phyloP scores from a whole-genome alignment of 1,140 invertebrate species.

The Megalonaias nervosa region DNA sequence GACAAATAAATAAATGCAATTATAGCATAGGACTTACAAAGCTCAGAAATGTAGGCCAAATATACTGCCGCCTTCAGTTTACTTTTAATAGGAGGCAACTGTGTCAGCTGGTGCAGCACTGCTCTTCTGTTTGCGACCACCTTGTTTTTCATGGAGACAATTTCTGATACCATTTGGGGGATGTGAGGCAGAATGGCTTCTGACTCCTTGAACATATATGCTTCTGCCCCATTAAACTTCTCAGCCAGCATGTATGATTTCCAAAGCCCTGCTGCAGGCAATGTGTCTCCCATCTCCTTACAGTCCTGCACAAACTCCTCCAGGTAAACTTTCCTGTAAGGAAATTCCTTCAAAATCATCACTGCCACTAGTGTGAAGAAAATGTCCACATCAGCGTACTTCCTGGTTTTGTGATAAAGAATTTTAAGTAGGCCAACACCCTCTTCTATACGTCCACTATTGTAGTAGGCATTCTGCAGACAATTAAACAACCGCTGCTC shows the following conservation, averaged over 20 bases:
- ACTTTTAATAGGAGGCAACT: too few relatives aligned
- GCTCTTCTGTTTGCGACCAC: constrained; percentile 2
- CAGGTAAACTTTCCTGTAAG: constrained; percentile 13
- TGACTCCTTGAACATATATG: constrained; percentile 9
- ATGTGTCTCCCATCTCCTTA: background rate
- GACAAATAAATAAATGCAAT: too few relatives aligned
- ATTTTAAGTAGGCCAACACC: constrained; percentile 19
- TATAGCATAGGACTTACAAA: too few relatives aligned
- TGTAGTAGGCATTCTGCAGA: constrained; percentile 20
- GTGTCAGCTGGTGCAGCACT: background rate
- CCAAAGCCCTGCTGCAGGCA: constrained; percentile 25
- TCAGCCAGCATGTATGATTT: constrained; percentile 34
- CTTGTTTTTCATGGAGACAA: constrained; percentile 18
- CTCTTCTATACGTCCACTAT: constrained; percentile 24
- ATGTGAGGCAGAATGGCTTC: constrained; percentile 19
- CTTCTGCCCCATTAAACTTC: constrained; percentile 28
- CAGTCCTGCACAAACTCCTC: constrained; percentile 28
- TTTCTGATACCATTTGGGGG: constrained; percentile 24
- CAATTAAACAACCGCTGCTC: constrained; percentile 10
- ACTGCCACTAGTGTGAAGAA: constrained; percentile 35
- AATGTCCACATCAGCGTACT: constrained; percentile 27
- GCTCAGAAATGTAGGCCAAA: too few relatives aligned
- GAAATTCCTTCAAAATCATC: constrained; percentile 35
- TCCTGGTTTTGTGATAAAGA: constrained; percentile 28
- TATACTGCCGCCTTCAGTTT: too few relatives aligned